Evolutionary conservation across 2,888 invertebrate species (phyloP).

Genomic region (Sclerodermus sp.): DNA sequence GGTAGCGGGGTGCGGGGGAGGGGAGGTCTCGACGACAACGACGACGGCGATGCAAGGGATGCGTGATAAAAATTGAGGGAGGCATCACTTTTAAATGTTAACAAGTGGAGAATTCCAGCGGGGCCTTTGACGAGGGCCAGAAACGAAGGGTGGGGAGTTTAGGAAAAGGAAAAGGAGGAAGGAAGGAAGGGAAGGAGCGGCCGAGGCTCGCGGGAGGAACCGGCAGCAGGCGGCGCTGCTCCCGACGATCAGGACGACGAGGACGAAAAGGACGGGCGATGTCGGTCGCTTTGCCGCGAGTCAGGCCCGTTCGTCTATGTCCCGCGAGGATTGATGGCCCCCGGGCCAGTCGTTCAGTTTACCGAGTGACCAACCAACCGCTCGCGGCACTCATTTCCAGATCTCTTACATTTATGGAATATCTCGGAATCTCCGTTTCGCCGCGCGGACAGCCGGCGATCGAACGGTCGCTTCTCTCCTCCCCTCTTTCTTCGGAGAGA

Average conservation of each 20-base stretch:
- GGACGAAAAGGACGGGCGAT: conserved; percentile 20
- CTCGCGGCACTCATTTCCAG: conserved; percentile 23
- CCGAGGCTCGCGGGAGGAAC: no score
- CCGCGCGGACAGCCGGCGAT: conserved; percentile 31
- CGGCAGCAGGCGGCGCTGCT: conserved; percentile 13
- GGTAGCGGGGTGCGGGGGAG: no score
- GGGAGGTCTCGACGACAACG: no score
- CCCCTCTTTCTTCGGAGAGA: no score
- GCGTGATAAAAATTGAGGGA: conserved; percentile 32
- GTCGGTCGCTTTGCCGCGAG: conserved; percentile 51
- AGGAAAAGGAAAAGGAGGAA: no score
- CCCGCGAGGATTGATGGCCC: conserved; percentile 51
- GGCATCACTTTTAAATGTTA: conserved; percentile 44
- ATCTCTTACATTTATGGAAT: conserved; percentile 54
- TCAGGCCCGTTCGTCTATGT: conserved; percentile 54
- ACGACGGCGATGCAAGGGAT: conserved; percentile 17
- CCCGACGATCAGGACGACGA: conserved; percentile 18
- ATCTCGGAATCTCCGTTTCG: conserved; percentile 48
- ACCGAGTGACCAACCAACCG: not conserved
- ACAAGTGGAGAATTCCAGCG: conserved; percentile 20
- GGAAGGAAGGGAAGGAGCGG: no score
- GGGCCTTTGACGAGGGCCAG: conserved; percentile 23
- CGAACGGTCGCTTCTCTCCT: conserved; percentile 23
- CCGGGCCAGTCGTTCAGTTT: not conserved
- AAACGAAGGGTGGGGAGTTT: conserved; percentile 14